These are phyloP conservation scores for Pteria penguin DNA, from an alignment of 2,888 invertebrate genomes.

Conservation along the genomic window DNA sequence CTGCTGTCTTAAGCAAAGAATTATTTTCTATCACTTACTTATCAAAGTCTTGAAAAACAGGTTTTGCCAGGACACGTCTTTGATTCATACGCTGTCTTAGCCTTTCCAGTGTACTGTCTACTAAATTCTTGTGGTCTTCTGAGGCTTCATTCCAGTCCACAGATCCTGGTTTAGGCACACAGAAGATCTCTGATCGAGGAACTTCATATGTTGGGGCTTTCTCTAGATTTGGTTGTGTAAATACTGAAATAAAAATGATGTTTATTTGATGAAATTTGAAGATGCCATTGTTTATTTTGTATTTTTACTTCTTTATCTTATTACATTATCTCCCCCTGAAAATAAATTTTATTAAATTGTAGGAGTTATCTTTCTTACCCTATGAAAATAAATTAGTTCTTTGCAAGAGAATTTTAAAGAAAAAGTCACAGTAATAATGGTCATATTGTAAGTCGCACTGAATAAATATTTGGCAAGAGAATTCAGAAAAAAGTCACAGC, in stretches of 20 bases:
- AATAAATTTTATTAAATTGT: background rate
- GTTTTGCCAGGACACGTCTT: conserved; percentile 76
- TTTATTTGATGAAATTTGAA: background rate
- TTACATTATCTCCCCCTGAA: background rate
- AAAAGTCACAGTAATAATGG: too few relatives aligned
- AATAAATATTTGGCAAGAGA: too few relatives aligned
- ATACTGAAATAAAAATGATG: conserved; percentile 68
- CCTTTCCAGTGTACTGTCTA: conserved; percentile 74
- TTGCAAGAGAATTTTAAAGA: too few relatives aligned
- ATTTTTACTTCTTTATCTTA: background rate
- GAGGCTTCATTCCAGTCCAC: conserved; percentile 74
- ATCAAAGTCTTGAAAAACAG: conserved; percentile 80
- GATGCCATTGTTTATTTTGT: background rate
- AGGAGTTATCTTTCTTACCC: too few relatives aligned
- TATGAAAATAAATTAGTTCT: too few relatives aligned
- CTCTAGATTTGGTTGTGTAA: conserved; percentile 78
- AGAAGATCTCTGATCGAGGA: conserved; percentile 75
- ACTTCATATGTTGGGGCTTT: conserved; percentile 74
- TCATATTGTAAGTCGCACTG: too few relatives aligned
- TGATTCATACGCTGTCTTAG: conserved; percentile 73
- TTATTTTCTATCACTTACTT: too few relatives aligned
- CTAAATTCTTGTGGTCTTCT: conserved; percentile 71
- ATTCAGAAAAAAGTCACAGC: too few relatives aligned
- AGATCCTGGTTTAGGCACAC: conserved; percentile 78
- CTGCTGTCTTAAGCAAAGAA: too few relatives aligned